Conservation (phyloP, 2,797 vertebrate genomes). For the Sebastes iracundus region DNA sequence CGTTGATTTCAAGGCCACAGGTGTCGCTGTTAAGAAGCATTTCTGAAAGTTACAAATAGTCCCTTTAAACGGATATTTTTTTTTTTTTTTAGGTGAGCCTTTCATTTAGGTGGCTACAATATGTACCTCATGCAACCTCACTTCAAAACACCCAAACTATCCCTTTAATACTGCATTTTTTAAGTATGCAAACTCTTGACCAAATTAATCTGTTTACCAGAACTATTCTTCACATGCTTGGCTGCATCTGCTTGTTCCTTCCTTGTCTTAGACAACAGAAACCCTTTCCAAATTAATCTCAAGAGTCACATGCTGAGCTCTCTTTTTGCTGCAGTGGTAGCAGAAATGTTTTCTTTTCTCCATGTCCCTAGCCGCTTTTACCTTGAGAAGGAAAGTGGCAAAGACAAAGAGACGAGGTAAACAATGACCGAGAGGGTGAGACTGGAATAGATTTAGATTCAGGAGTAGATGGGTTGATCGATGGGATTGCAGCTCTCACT, state of each 20-base stretch:
- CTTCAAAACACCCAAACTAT: no score
- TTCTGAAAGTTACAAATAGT: no score
- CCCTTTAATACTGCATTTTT: neutral
- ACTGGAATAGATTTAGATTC: neutral
- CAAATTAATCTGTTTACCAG: constrained; percentile 4
- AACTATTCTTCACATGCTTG: neutral
- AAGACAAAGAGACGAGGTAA: neutral
- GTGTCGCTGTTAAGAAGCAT: no score
- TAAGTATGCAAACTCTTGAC: neutral
- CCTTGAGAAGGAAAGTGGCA: neutral
- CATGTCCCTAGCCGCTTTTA: neutral
- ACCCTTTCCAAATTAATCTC: constrained; percentile 43
- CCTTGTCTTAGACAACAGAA: constrained; percentile 27
- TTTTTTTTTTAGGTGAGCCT: no score
- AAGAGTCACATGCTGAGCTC: constrained; percentile 33
- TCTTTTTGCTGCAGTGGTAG: constrained; percentile 7
- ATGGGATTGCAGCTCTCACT: neutral
- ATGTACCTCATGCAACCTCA: no score
- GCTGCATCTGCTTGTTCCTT: constrained; percentile 11
- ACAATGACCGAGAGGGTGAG: neutral
- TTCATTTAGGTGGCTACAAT: no score
- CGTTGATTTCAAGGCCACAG: no score
- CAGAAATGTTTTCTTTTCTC: constrained; percentile 12
- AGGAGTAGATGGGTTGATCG: neutral
- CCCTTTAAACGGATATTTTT: no score